phyloP scores from a whole-genome alignment of 2,888 invertebrate species.

The Apamea epomidion region DNA sequence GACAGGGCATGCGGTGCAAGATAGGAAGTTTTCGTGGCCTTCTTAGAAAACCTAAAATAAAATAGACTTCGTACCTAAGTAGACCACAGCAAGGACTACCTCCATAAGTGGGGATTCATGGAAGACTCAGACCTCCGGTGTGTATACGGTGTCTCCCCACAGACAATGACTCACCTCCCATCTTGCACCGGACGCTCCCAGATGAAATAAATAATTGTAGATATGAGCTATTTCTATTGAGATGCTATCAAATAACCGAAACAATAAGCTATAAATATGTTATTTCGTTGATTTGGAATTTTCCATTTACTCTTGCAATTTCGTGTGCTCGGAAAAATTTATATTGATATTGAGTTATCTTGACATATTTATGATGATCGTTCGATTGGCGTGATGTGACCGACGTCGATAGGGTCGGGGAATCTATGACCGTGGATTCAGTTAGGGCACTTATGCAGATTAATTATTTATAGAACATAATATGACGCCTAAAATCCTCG shows the following conservation, averaged over 20 bases:
- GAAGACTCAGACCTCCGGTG: too few relatives aligned
- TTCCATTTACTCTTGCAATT: not conserved
- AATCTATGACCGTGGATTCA: not conserved
- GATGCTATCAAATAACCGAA: not conserved
- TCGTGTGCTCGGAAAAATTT: not conserved
- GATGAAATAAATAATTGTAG: not conserved
- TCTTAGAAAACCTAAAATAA: too few relatives aligned
- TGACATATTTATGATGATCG: conserved; percentile 17
- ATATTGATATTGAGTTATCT: conserved; percentile 19
- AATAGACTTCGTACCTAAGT: too few relatives aligned
- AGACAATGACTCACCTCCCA: too few relatives aligned
- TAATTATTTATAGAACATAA: not conserved
- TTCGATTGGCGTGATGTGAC: not conserved
- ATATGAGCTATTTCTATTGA: not conserved
- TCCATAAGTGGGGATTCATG: too few relatives aligned
- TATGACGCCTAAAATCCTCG: too few relatives aligned
- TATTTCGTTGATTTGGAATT: conserved; percentile 7
- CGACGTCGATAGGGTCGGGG: not conserved
- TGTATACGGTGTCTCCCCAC: too few relatives aligned
- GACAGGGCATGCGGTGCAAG: too few relatives aligned
- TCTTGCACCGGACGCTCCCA: too few relatives aligned
- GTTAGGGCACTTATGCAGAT: not conserved
- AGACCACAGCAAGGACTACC: too few relatives aligned
- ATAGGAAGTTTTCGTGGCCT: too few relatives aligned
- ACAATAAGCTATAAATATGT: not conserved